Evolutionary conservation across 2,113 vertebrate species (phyloP), one percentile per base, ranked within the genome.

Genomic region (Picathartes gymnocephalus): DNA sequence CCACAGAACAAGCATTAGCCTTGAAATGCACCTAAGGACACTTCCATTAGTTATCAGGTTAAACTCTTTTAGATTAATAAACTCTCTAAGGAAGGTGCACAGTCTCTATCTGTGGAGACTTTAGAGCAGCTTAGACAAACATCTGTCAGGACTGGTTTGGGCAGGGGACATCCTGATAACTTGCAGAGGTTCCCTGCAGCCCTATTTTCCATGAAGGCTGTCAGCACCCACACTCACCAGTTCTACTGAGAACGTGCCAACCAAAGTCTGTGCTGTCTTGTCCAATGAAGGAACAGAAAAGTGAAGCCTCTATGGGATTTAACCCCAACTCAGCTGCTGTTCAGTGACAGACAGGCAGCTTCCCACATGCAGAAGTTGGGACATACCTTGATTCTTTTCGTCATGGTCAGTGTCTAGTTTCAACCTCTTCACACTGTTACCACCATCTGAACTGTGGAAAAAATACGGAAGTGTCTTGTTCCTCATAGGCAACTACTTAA

Each of bases 341-440:
- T 65, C 80, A 86, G 72, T 45, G 54, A 82, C 44, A 77, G 35
- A 78, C 62, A 88, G 39, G 4, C 13, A 82, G 54, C 47, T 82
- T 80, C 81, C 68, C 74, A 40, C 6, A 20, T 3, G n/a, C 56
- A 70, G 45, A 80, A 76, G 40, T 8, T 78, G 22, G 61, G 61
- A 95, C 97, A 2, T 93, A 98, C 98, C 98, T 98, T 96, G 97
- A 93, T 87, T 97, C 77, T 98, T 97, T 50, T 98, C 97, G 0
- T 98, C 97, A 3, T 97, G 96, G 54, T 98, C 97, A 53, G 97
- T 89, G n/a, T 99, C 99, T 62, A 98, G 88, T 93, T 99, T 99
- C 97, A 98, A 98, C 91, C 99, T 99, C 98, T 99, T 99, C 92
- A 98, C 98, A 86, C 98, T 97, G 90, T 98, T 99, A 90, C 98